A percentile compares a stretch with the other conserved stretches of the same genome.
Conservation (phyloP, 2,113 vertebrate species). For the Cettia cetti region DNA sequence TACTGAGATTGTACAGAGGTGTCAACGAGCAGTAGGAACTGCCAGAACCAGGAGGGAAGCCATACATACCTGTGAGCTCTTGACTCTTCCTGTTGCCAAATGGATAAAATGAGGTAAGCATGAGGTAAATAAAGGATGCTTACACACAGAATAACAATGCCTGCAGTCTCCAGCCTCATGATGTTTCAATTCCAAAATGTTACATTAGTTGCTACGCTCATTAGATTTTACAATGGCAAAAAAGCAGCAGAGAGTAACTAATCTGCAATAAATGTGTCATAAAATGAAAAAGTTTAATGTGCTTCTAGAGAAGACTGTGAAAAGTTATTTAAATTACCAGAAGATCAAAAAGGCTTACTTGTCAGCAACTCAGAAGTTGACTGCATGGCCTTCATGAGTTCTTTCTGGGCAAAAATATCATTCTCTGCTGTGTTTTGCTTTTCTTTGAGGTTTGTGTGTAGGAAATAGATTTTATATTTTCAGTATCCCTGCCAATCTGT, state of each 20-base stretch:
- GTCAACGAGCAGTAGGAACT: neutral
- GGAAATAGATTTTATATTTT: neutral
- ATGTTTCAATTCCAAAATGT: conserved; percentile 30
- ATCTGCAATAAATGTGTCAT: conserved; percentile 29
- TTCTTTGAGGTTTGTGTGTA: neutral
- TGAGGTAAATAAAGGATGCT: neutral
- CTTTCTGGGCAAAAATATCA: conserved; percentile 6
- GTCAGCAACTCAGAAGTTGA: conserved; percentile 3
- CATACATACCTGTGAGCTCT: neutral
- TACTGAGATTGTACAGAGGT: neutral
- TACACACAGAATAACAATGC: fast-evolving
- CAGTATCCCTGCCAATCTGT: neutral
- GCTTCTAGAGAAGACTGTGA: conserved; percentile 13
- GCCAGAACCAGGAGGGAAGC: neutral
- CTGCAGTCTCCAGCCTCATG: neutral
- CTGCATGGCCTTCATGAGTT: neutral
- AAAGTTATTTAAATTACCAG: conserved; percentile 5
- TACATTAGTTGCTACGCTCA: conserved; percentile 39
- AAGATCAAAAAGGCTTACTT: conserved; percentile 28
- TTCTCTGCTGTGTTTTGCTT: neutral
- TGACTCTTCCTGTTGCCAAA: neutral
- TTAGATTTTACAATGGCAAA: conserved; percentile 38
- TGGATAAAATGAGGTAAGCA: neutral
- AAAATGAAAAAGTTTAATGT: conserved; percentile 20
- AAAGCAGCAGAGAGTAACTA: conserved; percentile 27